Conservation (phyloP, 2,797 vertebrate species). For the Pseudomugil tenellus region DNA sequence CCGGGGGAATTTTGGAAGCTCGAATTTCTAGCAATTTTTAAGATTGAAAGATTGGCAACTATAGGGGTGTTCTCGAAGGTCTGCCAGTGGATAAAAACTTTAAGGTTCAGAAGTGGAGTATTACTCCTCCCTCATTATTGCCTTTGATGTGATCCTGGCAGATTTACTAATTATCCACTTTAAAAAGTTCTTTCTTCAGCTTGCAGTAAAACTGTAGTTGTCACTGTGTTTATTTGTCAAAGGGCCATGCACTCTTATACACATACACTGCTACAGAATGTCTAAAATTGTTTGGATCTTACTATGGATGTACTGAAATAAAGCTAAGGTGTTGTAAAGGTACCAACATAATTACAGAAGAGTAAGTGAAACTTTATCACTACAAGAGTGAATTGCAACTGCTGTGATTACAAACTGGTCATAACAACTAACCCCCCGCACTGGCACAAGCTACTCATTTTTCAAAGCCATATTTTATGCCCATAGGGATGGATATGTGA, state of each 20-base stretch:
- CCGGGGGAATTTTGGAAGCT: slow-evolving; percentile 34
- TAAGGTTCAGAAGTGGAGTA: slow-evolving; percentile 1
- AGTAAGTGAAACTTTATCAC: slow-evolving; percentile 20
- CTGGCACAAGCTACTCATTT: slow-evolving; percentile 5
- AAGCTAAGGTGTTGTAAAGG: background rate
- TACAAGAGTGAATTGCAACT: slow-evolving; percentile 8
- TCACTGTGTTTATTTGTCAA: background rate
- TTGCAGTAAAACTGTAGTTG: background rate
- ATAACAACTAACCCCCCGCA: background rate
- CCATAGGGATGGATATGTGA: background rate
- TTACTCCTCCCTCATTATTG: background rate
- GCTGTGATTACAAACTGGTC: slow-evolving; percentile 21
- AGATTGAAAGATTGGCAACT: slow-evolving; percentile 6
- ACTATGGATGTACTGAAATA: background rate
- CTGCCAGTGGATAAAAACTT: slow-evolving; percentile 18
- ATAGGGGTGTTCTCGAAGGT: background rate
- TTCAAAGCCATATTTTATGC: slow-evolving; percentile 16
- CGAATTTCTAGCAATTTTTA: slow-evolving; percentile 16
- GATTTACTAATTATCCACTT: slow-evolving; percentile 18
- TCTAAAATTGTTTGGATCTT: background rate
- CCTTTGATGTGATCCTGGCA: slow-evolving; percentile 12
- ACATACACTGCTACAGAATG: background rate
- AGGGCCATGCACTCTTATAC: background rate
- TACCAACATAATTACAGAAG: background rate
- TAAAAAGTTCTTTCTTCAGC: background rate